Conservation (phyloP, 2,888 invertebrate species). For the Poecilus cupreus region DNA sequence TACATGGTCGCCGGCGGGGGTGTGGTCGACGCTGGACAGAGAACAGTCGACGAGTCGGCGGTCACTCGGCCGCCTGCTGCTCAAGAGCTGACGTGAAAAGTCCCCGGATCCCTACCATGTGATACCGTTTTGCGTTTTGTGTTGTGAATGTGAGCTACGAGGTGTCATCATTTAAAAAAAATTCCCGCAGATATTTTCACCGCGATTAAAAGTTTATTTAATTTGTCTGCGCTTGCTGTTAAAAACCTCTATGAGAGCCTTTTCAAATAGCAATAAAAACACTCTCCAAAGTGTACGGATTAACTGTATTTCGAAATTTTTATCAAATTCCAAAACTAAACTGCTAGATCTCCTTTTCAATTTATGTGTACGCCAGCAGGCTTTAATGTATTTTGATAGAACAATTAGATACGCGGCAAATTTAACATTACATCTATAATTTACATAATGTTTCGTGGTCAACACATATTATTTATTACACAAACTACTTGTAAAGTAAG, state of each 20-base stretch:
- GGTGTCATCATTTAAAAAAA: slow-evolving; percentile 27
- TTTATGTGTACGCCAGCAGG: not conserved
- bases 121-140: not conserved
- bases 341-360: slow-evolving; percentile 3
- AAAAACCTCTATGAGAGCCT: not conserved
- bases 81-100: slow-evolving; percentile 31
- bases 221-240: not conserved
- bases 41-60: not conserved
- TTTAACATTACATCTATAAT: not conserved
- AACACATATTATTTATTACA: not conserved
- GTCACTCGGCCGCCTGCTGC: slow-evolving; percentile 3
- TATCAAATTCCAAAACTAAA: not conserved
- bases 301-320: slow-evolving; percentile 19
- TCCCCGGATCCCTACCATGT: not conserved
- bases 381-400: slow-evolving; percentile 27
- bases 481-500: not conserved
- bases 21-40: slow-evolving; percentile 1
- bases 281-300: slow-evolving; percentile 22
- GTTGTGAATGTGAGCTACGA: not conserved
- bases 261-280: slow-evolving; percentile 17
- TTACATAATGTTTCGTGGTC: not conserved
- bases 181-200: slow-evolving; percentile 6
- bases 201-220: slow-evolving; percentile 12
- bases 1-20: slow-evolving; percentile 33
- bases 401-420: slow-evolving; percentile 11